Percentiles rank a stretch among this genome's conserved stretches.
Evolutionary conservation across 2,888 invertebrate species (phyloP).

Genomic region (Agonopterix arenella): DNA sequence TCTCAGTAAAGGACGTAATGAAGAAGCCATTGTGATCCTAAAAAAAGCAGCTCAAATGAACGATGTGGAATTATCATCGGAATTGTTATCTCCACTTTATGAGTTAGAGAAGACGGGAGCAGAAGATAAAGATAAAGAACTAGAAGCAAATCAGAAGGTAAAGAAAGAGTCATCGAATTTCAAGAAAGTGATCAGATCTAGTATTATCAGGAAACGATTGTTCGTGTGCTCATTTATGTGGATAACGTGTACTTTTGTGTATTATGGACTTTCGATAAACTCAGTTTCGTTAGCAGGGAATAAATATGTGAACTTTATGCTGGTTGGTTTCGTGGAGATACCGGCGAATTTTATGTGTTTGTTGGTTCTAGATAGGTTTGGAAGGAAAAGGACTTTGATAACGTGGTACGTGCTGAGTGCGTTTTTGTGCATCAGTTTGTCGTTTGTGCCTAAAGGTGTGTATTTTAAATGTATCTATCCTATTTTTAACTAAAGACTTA

Average conservation of each 20-base stretch:
- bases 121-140: constrained; percentile 11
- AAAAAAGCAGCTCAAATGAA: constrained; percentile 82
- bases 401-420: constrained; percentile 80
- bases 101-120: constrained; percentile 28
- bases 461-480: constrained; percentile 1
- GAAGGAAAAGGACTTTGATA: constrained; percentile 79
- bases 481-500: not conserved
- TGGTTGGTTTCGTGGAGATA: constrained; percentile 80
- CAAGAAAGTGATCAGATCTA: constrained; percentile 69
- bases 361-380: constrained; percentile 78
- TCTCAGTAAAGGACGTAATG: constrained; percentile 79
- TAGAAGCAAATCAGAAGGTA: constrained; percentile 16
- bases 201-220: constrained; percentile 73
- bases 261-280: constrained; percentile 87
- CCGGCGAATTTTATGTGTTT: constrained; percentile 83
- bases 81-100: constrained; percentile 51
- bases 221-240: constrained; percentile 84
- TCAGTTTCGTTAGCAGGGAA: constrained; percentile 85
- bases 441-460: constrained; percentile 77
- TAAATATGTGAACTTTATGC: constrained; percentile 86
- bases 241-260: constrained; percentile 88
- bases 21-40: constrained; percentile 79
- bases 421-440: constrained; percentile 75
- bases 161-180: constrained; percentile 35
- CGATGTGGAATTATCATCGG: constrained; percentile 61